These are phyloP conservation scores for Nesometra sesokonis DNA, from an alignment of 35 echinoderm and acorn worm genomes.

Conservation along the genomic window DNA sequence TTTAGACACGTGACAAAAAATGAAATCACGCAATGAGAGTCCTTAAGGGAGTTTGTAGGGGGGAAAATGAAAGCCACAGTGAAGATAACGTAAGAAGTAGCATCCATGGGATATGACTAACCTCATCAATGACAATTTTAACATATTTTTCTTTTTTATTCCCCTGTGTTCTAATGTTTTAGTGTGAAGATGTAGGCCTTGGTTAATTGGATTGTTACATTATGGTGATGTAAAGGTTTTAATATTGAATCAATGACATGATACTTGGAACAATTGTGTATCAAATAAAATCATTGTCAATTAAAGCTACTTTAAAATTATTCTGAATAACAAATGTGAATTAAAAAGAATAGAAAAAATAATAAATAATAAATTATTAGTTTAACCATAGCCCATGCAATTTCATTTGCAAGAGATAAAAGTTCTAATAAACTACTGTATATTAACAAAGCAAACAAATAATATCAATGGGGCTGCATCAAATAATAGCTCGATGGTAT, in stretches of 20 bases:
- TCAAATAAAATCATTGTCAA: not conserved
- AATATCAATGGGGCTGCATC: too few species aligned
- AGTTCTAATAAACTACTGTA: too few species aligned
- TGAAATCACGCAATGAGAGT: not conserved
- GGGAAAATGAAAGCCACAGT: not conserved
- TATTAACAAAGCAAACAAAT: too few species aligned
- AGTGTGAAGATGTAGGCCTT: not conserved
- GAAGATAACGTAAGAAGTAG: not conserved
- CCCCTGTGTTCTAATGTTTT: not conserved
- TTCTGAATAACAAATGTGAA: too few species aligned
- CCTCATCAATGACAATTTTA: not conserved
- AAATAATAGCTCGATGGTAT: too few species aligned
- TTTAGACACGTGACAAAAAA: not conserved
- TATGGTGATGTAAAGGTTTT: not conserved
- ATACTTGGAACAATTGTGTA: not conserved
- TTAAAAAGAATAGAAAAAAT: too few species aligned
- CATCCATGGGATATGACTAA: not conserved
- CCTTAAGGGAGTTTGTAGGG: not conserved
- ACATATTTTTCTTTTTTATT: not conserved
- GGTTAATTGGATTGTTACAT: not conserved
- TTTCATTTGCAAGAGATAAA: too few species aligned
- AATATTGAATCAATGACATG: not conserved
- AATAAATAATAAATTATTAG: too few species aligned
- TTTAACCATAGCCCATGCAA: too few species aligned
- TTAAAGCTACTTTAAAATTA: too few species aligned